Conservation (phyloP, 2,888 invertebrate genomes). For the Romanomermis culicivorax region DNA sequence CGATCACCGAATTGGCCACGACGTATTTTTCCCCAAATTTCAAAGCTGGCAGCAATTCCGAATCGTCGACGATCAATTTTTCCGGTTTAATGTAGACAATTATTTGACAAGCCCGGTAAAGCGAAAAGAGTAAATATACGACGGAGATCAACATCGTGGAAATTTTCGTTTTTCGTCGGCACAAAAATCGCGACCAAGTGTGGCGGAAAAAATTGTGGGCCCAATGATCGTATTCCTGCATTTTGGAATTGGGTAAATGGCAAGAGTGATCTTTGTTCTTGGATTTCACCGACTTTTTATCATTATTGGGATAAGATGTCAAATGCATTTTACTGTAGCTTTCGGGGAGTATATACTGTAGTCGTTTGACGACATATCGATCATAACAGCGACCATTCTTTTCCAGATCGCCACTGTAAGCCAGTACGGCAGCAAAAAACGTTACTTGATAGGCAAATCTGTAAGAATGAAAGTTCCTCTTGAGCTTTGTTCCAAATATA, state of each 20-base stretch:
- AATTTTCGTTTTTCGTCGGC: neutral
- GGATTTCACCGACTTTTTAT: neutral
- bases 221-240: neutral
- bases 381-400: conserved; percentile 17
- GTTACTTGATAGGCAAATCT: conserved; percentile 26
- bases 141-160: neutral
- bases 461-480: too few species aligned
- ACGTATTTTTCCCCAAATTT: neutral
- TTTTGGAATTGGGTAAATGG: neutral
- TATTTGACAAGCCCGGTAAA: neutral
- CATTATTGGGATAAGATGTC: too few species aligned
- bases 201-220: neutral
- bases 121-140: neutral
- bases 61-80: conserved; percentile 4
- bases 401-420: conserved; percentile 21
- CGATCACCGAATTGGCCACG: neutral
- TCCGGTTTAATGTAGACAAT: neutral
- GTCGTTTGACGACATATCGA: conserved; percentile 11
- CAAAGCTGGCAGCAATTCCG: neutral
- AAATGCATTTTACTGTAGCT: neutral
- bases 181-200: neutral
- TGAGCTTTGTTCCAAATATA: too few species aligned
- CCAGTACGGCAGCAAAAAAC: conserved; percentile 24
- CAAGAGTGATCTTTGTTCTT: neutral
- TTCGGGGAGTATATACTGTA: neutral